Evolutionary conservation across 2,113 vertebrate genomes (phyloP).

Genomic region (Stegastes partitus): DNA sequence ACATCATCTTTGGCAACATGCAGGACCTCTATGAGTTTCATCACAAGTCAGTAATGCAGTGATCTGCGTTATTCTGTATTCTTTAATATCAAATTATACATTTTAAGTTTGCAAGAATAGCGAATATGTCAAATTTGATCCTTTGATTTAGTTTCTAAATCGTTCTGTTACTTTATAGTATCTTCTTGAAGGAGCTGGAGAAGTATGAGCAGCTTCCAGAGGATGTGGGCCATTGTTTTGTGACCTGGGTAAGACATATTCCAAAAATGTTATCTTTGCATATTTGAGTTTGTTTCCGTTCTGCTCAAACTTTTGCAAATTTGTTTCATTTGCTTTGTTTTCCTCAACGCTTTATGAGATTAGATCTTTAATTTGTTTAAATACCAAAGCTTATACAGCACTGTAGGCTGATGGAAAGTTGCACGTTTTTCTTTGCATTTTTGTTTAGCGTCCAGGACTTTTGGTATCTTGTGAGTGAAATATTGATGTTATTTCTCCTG

Average conservation of each 20-base stretch:
- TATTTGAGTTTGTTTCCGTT: not conserved
- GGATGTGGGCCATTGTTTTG: slow-evolving; percentile 98
- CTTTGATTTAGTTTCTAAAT: not conserved
- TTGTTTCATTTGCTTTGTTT: not conserved
- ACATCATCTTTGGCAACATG: slow-evolving; percentile 99
- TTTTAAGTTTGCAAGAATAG: not conserved
- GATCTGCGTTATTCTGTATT: not conserved
- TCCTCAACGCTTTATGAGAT: not conserved
- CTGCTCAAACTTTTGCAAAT: not conserved
- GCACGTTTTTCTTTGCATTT: not conserved
- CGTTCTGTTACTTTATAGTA: slow-evolving; percentile 77
- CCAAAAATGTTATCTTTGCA: not conserved
- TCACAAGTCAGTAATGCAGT: slow-evolving; percentile 92
- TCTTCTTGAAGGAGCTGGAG: slow-evolving; percentile 98
- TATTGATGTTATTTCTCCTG: slow-evolving; percentile 18
- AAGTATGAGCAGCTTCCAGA: slow-evolving; percentile 99
- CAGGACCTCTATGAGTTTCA: slow-evolving; percentile 99
- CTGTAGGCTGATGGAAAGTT: not conserved
- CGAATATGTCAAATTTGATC: not conserved
- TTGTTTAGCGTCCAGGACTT: not conserved
- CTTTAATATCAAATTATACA: not conserved
- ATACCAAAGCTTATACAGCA: not conserved
- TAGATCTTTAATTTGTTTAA: not conserved
- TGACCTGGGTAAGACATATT: slow-evolving; percentile 92
- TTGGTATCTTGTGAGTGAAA: slow-evolving; percentile 5